Base-by-base conservation (phyloP, 2,888 invertebrate species). In the Melanophora roralis region DNA sequence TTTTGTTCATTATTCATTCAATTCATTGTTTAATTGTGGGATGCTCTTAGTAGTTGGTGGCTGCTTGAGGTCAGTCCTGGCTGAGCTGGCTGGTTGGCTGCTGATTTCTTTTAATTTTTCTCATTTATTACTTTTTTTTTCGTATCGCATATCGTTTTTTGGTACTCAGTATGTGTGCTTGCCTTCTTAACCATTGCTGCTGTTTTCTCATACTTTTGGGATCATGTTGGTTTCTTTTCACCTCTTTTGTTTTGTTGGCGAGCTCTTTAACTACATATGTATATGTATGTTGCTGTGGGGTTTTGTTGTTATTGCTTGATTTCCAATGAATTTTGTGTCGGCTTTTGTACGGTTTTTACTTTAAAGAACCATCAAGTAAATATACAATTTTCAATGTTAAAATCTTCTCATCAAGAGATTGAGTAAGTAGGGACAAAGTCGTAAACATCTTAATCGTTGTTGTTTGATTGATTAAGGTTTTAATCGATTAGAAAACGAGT, bases 281-380 rank as follows among this genome's bases (percentile, higher is more conserved):
- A n/a, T n/a, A n/a, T n/a, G 12, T 38, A 9, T 21, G n/a, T 19
- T 55, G 11, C 2, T 34, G 53, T 59, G 43, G 23, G 27, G 64
- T 55, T 62, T 73, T 16, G 40, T 51, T 62, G 53, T 78, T 73
- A 45, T 72, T 51, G 2, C 11, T 51, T 14, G 32, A 34, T 71
- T 80, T 80, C 79, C 72, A 76, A 43, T 76, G 79, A 80, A 76
- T 80, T n/a, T 80, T 80, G 79, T 80, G 79, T 80, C 79, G 79
- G 79, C 79, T 55, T 80, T 79, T 75, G 47, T 40, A 53, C 40
- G 60, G 38, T 53, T 74, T 74, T 75, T 79, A 53, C 65, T 76
- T 79, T 80, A 38, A 80, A 80, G 76, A 71, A 79, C 40, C 71
- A 67, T 57, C 67, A 55, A 80, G 76, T 76, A 76, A 76, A 79